phyloP scores from a whole-genome alignment of 2,113 vertebrate genomes.

The Vicugna pacos region DNA sequence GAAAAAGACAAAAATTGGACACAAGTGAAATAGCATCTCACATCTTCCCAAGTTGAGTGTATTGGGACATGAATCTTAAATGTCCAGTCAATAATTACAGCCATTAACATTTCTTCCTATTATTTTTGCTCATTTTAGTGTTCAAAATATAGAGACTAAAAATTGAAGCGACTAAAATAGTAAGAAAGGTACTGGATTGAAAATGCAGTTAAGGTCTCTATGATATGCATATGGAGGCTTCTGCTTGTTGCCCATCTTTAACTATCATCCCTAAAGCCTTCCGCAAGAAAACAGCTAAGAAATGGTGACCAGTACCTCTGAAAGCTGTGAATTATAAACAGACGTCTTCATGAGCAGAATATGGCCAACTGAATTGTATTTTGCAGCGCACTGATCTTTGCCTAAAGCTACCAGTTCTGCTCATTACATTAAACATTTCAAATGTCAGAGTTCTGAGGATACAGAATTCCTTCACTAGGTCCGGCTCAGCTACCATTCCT shows the following conservation, averaged over 20 bases:
- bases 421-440: slow-evolving; percentile 46
- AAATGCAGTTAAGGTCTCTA: not conserved
- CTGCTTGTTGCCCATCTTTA: not conserved
- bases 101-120: slow-evolving; percentile 3
- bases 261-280: not conserved
- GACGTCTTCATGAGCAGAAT: slow-evolving; percentile 49
- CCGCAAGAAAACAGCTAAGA: not conserved
- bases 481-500: not conserved
- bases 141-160: not conserved
- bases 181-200: not conserved
- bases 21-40: slow-evolving; percentile 30
- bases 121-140: not conserved
- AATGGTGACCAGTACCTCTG: not conserved
- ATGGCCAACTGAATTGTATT: not conserved
- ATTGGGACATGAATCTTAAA: slow-evolving; percentile 56
- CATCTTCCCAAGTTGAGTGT: not conserved
- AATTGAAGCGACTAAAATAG: slow-evolving; percentile 5
- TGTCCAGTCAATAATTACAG: not conserved
- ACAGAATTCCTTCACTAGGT: not conserved
- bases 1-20: not conserved
- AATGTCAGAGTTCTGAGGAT: slow-evolving; percentile 56
- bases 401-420: slow-evolving; percentile 50
- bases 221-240: not conserved
- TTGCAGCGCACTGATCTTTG: slow-evolving; percentile 23
- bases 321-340: slow-evolving; percentile 15